Evolutionary conservation across 2,113 vertebrate genomes (phyloP).

Genomic region (Archocentrus centrarchus): DNA sequence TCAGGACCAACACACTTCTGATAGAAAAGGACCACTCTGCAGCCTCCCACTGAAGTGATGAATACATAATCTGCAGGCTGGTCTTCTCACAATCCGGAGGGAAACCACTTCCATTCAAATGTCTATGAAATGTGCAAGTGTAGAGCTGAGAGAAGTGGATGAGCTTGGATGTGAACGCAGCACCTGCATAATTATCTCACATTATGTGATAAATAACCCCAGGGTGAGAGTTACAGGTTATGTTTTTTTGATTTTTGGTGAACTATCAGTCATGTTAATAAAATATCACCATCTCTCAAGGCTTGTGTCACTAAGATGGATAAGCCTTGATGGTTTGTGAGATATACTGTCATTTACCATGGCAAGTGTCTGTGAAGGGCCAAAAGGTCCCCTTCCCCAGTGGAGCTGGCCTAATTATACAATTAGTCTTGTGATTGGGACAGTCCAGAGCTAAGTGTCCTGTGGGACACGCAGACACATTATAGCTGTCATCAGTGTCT

Average conservation of each 20-base stretch:
- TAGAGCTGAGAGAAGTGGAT: background rate
- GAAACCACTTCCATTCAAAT: background rate
- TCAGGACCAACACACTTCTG: background rate
- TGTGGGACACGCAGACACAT: constrained; percentile 78
- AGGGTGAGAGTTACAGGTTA: background rate
- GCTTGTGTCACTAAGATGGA: constrained; percentile 79
- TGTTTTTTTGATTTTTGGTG: background rate
- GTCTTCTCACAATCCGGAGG: constrained; percentile 9
- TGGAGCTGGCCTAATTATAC: constrained; percentile 82
- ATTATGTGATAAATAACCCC: background rate
- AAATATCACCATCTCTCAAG: constrained; percentile 56
- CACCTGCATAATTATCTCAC: constrained; percentile 6
- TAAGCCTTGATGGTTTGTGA: constrained; percentile 75
- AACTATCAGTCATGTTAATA: constrained; percentile 57
- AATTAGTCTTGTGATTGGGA: constrained; percentile 84
- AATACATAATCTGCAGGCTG: constrained; percentile 42
- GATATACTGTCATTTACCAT: constrained; percentile 80
- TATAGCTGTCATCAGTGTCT: constrained; percentile 78
- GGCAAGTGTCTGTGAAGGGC: constrained; percentile 79
- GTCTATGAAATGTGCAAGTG: background rate
- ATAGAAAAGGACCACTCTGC: constrained; percentile 34
- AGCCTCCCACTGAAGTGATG: constrained; percentile 53
- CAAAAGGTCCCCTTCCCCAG: constrained; percentile 80
- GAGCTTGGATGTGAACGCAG: background rate
- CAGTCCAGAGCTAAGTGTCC: constrained; percentile 76